phyloP scores from a whole-genome alignment of 2,888 invertebrate species.

The Parnassius apollo region DNA sequence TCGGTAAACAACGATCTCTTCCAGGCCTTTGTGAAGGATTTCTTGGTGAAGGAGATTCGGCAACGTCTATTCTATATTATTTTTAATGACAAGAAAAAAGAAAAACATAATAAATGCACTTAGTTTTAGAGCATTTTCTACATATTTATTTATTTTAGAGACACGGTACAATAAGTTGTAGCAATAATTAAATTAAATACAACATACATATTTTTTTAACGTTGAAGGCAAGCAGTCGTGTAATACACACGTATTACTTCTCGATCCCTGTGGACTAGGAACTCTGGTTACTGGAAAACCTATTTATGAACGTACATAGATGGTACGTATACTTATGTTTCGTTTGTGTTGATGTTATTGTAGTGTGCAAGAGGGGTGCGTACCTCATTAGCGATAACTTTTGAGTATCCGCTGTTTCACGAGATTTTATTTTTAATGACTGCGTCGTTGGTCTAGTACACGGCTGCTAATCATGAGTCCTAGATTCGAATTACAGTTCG shows the following conservation, averaged over 20 bases:
- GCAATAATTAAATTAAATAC: neutral
- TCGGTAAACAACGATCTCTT: no score
- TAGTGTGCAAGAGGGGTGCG: conserved; percentile 38
- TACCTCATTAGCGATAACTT: conserved; percentile 34
- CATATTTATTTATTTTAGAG: no score
- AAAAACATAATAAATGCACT: no score
- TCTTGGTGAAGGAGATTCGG: no score
- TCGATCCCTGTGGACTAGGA: conserved; percentile 24
- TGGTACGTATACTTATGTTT: conserved; percentile 16
- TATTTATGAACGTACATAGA: conserved; percentile 28
- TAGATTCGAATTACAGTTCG: no score
- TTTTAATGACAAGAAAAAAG: no score
- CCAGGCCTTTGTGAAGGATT: no score
- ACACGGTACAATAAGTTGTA: no score
- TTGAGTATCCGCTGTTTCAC: conserved; percentile 31
- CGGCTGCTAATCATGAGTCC: no score
- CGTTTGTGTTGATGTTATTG: conserved; percentile 26
- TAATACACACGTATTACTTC: conserved; percentile 18
- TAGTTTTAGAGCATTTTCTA: no score
- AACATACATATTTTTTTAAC: conserved; percentile 4
- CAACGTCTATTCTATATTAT: no score
- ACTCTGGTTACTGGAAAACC: conserved; percentile 34
- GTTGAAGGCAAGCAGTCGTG: conserved; percentile 12
- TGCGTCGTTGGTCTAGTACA: no score
- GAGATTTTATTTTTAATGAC: neutral